Percentiles rank a stretch among this genome's conserved stretches.
These are phyloP conservation scores for Eilema griseolum DNA, from an alignment of 2,888 invertebrate genomes.

Conservation along the genomic window DNA sequence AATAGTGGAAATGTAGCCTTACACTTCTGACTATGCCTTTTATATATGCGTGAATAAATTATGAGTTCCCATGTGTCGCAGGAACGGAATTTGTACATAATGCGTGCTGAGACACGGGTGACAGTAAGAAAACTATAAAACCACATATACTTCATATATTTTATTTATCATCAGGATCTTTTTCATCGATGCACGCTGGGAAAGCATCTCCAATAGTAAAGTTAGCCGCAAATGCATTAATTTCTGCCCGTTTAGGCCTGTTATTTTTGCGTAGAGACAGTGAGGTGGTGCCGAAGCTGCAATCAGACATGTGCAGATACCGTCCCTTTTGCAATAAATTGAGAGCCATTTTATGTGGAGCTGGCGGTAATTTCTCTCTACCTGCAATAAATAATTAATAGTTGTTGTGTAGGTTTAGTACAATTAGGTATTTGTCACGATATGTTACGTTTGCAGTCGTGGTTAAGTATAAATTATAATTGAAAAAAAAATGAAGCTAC, in stretches of 20 bases:
- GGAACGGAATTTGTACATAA: no score
- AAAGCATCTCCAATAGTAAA: slow-evolving; percentile 10
- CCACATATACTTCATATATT: no score
- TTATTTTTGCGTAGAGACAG: slow-evolving; percentile 3
- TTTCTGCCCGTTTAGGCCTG: slow-evolving; percentile 5
- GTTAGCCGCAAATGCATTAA: slow-evolving; percentile 5
- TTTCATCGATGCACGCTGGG: neutral
- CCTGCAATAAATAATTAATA: neutral
- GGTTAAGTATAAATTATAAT: no score
- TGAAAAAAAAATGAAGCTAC: no score
- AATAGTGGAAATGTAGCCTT: no score
- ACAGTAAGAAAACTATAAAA: neutral
- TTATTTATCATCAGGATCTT: neutral
- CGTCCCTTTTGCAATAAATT: slow-evolving; percentile 3
- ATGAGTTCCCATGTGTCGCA: no score
- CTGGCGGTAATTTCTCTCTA: neutral
- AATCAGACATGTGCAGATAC: slow-evolving; percentile 12
- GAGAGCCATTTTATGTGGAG: slow-evolving; percentile 11
- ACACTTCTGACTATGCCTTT: no score
- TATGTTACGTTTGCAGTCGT: no score
- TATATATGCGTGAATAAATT: no score
- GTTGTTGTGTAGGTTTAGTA: neutral
- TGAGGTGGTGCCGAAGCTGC: slow-evolving; percentile 10
- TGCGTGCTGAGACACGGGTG: no score
- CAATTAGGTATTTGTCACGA: no score